Evolutionary conservation across 2,888 invertebrate genomes (phyloP).

Genomic region (Diaperis boleti): DNA sequence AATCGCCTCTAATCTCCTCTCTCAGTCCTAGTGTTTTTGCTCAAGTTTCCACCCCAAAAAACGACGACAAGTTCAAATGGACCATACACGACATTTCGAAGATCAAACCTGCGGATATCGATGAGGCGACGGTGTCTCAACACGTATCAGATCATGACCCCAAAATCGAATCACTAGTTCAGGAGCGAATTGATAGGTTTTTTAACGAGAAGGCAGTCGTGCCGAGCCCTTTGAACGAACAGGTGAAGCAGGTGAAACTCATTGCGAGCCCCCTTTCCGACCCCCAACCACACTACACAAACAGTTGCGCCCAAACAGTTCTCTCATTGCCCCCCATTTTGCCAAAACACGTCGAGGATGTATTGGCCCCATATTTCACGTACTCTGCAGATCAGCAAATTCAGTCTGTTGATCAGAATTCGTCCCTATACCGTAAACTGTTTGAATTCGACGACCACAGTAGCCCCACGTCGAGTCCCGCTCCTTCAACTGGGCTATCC

Average conservation of each 20-base stretch:
- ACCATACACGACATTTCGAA: constrained; percentile 78
- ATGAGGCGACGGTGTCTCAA: constrained; percentile 73
- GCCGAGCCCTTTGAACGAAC: constrained; percentile 62
- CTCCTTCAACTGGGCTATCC: constrained; percentile 53
- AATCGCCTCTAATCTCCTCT: too few species aligned
- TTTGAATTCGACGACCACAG: constrained; percentile 56
- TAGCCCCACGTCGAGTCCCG: constrained; percentile 50
- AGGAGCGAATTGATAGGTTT: constrained; percentile 74
- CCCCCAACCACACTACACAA: not conserved
- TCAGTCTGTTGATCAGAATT: constrained; percentile 47
- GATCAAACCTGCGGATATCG: constrained; percentile 78
- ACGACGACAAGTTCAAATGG: constrained; percentile 73
- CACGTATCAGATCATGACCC: constrained; percentile 75
- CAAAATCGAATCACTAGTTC: constrained; percentile 73
- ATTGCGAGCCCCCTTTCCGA: not conserved
- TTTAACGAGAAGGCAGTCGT: constrained; percentile 63
- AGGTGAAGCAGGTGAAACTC: constrained; percentile 8
- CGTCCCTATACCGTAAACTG: constrained; percentile 59
- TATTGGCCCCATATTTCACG: constrained; percentile 73
- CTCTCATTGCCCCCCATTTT: constrained; percentile 74
- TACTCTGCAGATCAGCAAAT: constrained; percentile 67
- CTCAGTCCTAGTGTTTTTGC: constrained; percentile 64
- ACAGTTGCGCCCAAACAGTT: constrained; percentile 75
- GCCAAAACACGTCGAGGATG: constrained; percentile 73
- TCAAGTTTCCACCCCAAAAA: constrained; percentile 61